A percentile compares a stretch with the other conserved stretches of the same genome.
Evolutionary conservation across 2,888 invertebrate species (phyloP).

Genomic region (Sminthurinus aureus): DNA sequence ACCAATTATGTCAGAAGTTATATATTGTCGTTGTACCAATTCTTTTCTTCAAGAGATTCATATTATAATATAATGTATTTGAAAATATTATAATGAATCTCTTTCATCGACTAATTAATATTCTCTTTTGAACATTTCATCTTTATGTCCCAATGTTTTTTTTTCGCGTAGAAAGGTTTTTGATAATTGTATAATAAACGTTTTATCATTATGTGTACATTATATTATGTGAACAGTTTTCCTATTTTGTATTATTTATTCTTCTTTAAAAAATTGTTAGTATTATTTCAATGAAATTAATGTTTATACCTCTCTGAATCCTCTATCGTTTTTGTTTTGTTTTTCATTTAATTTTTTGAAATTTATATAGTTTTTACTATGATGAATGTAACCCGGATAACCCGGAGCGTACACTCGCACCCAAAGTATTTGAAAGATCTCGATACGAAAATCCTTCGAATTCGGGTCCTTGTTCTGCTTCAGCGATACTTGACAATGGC

Average conservation of each 20-base stretch:
- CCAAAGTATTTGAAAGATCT: conserved; percentile 72
- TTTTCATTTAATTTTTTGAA: background rate
- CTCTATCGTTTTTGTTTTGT: background rate
- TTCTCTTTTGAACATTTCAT: no score
- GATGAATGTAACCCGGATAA: conserved; percentile 51
- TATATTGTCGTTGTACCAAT: no score
- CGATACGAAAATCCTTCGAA: conserved; percentile 86
- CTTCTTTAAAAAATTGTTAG: background rate
- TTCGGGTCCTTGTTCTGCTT: conserved; percentile 68
- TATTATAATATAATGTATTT: no score
- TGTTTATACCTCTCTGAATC: background rate
- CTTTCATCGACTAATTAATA: no score
- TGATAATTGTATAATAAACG: no score
- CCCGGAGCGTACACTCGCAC: conserved; percentile 60
- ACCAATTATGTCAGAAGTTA: no score
- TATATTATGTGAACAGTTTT: no score
- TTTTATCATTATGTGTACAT: no score
- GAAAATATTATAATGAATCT: no score
- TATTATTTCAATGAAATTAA: background rate
- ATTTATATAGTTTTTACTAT: background rate
- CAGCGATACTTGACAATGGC: conserved; percentile 70
- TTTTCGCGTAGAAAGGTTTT: no score
- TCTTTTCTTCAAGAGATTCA: no score
- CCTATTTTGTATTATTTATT: background rate
- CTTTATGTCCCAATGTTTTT: no score